A percentile compares a stretch with the other conserved stretches of the same genome.
Conservation (phyloP, 2,797 vertebrate genomes). For the Rallus crepitans region DNA sequence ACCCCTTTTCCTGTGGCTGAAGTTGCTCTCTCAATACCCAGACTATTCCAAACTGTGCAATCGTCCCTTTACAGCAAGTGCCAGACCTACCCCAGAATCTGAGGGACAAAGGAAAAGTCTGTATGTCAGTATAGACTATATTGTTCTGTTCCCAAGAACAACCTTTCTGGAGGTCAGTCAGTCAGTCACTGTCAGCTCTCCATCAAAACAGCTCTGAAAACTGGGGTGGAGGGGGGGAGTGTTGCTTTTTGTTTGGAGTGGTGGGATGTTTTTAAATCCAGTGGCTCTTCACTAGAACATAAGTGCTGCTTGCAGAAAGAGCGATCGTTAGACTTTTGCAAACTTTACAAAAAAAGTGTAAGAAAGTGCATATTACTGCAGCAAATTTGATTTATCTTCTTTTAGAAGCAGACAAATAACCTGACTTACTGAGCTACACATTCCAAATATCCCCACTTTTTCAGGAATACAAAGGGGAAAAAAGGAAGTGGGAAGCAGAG, state of each 20-base stretch:
- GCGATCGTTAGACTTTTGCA: not conserved
- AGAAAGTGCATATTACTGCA: not conserved
- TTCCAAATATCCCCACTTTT: not conserved
- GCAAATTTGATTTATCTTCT: not conserved
- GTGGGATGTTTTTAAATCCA: not conserved
- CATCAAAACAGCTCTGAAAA: not conserved
- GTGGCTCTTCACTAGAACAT: not conserved
- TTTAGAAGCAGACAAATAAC: not conserved
- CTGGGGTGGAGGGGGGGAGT: too few relatives aligned
- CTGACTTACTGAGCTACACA: not conserved
- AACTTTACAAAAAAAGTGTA: not conserved
- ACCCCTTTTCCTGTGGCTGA: not conserved
- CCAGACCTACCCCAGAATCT: not conserved
- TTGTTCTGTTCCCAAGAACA: not conserved
- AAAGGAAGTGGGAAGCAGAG: fast-evolving
- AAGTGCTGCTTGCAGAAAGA: not conserved
- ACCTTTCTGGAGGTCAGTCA: not conserved
- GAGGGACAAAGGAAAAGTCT: not conserved
- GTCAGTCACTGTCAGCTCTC: not conserved
- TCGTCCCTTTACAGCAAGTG: not conserved
- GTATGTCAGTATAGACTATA: not conserved
- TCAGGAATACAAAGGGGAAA: not conserved
- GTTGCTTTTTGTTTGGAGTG: not conserved
- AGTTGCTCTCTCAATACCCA: not conserved
- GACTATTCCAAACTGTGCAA: not conserved